Evolutionary conservation across 2,888 invertebrate species (phyloP), one percentile per base, ranked within the genome.

Genomic region (Idaea dimidiata): DNA sequence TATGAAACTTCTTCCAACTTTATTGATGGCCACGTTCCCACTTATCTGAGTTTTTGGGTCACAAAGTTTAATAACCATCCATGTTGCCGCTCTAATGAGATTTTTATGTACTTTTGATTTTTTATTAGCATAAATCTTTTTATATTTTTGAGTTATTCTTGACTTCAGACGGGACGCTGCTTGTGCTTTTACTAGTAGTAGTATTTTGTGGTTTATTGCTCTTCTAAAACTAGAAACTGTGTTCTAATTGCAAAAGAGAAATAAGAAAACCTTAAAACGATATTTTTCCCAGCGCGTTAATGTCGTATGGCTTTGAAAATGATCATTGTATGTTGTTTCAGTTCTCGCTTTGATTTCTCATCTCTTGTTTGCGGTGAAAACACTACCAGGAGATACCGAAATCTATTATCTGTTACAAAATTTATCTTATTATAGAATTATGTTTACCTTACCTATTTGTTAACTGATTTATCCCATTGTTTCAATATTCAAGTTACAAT

Each of bases 1-100:
- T 87, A 87, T 86, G 85, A 84, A 84, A 75, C 69, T 77, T 74
- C 67, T 65, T 77, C 72, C 72, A 72, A 75, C 72, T 77, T 79
- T 81, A 81, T 81, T 81, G 80, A 81, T 78, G 75, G 70, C 69
- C 73, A 68, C 73, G 70, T 71, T 72, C 69, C 73, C 68, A 72
- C 74, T 76, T 73, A 75, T 75, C 73, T 70, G 59, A 62, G 67
- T 71, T 78, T 78, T 73, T 76, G 73, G 74, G 78, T 79, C 75
- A 73, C 60, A 61, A 65, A 65, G 62, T 72, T 72, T 69, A 71
- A 67, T 68, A 67, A 64, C 64, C 54, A 53, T 53, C 58, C 24
- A 18, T 63, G 8, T 63, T 59, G 57, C 18, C 14, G 31, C 56
- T 62, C 62, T 64, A 43, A 58, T 58, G 61, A 66, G 17, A 33